Evolutionary conservation across 2,888 invertebrate genomes (phyloP).

Genomic region (Trachelus iudaicus): DNA sequence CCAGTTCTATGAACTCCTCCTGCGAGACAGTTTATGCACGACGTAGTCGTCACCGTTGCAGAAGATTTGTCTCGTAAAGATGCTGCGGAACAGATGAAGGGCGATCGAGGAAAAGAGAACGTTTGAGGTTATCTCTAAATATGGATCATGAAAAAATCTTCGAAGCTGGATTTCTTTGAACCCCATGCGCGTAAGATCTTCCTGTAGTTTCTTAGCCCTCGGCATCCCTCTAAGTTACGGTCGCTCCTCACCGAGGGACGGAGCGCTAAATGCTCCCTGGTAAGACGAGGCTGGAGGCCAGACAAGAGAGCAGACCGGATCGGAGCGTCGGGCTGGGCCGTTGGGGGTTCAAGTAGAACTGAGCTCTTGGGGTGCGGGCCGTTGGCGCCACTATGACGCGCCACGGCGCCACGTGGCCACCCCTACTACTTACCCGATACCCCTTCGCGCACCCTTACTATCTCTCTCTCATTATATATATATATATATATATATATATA

Average conservation of each 20-base stretch:
- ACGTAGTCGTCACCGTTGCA: too few species aligned
- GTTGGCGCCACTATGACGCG: conserved; percentile 64
- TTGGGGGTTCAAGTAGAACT: conserved; percentile 49
- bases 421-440: conserved; percentile 34
- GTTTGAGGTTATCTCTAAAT: too few species aligned
- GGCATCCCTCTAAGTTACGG: conserved; percentile 2
- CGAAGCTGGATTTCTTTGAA: neutral
- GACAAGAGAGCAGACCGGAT: conserved; percentile 11
- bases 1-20: too few species aligned
- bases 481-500: neutral
- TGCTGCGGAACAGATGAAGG: too few species aligned
- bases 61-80: too few species aligned
- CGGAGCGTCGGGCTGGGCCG: conserved; percentile 40
- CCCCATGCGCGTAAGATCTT: neutral
- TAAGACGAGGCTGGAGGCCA: conserved; percentile 10
- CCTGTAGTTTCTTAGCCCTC: neutral
- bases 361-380: conserved; percentile 50
- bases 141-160: too few species aligned
- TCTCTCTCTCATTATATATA: conserved; percentile 7
- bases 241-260: conserved; percentile 1
- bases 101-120: too few species aligned
- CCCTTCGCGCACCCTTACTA: conserved; percentile 15
- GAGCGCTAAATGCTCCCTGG: conserved; percentile 9
- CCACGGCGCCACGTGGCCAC: conserved; percentile 65
- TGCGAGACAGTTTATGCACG: too few species aligned